Evolutionary conservation across 2,888 invertebrate genomes (phyloP).

Genomic region (Xestoiulus laeticollis): DNA sequence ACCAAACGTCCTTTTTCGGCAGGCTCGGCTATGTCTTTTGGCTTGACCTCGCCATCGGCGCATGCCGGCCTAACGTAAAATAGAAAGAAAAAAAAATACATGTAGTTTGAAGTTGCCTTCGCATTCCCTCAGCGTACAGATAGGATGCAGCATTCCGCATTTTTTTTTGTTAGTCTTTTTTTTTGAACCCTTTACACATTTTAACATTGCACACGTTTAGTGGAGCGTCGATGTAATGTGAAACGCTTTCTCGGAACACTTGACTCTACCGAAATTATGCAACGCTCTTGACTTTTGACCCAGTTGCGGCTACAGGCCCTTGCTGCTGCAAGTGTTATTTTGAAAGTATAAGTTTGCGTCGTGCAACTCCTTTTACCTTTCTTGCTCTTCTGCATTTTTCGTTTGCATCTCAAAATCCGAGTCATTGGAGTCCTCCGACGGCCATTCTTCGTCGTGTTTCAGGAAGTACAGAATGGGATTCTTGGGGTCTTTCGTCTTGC

Average conservation of each 20-base stretch:
- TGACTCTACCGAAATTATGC: too few relatives aligned
- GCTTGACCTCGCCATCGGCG: neutral
- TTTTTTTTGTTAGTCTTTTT: too few relatives aligned
- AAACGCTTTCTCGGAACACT: too few relatives aligned
- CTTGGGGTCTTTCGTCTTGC: constrained; percentile 54
- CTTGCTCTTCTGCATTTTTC: neutral
- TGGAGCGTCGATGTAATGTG: too few relatives aligned
- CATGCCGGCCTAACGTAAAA: neutral
- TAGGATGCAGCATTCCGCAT: too few relatives aligned
- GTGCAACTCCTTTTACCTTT: too few relatives aligned
- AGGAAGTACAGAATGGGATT: constrained; percentile 52
- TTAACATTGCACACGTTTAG: too few relatives aligned
- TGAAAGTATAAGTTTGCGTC: too few relatives aligned
- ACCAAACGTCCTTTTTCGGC: neutral
- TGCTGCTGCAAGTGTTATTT: too few relatives aligned
- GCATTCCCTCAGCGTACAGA: neutral
- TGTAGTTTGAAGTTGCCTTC: neutral
- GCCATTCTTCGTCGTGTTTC: constrained; percentile 54
- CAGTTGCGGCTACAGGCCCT: too few relatives aligned
- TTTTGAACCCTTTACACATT: too few relatives aligned
- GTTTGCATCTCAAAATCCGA: constrained; percentile 3
- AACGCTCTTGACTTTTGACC: too few relatives aligned
- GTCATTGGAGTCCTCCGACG: constrained; percentile 54
- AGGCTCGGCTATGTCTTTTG: neutral
- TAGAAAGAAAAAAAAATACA: constrained; percentile 32